Evolutionary conservation across 1,140 invertebrate genomes (phyloP).

Genomic region (Palaemon carinicauda): DNA sequence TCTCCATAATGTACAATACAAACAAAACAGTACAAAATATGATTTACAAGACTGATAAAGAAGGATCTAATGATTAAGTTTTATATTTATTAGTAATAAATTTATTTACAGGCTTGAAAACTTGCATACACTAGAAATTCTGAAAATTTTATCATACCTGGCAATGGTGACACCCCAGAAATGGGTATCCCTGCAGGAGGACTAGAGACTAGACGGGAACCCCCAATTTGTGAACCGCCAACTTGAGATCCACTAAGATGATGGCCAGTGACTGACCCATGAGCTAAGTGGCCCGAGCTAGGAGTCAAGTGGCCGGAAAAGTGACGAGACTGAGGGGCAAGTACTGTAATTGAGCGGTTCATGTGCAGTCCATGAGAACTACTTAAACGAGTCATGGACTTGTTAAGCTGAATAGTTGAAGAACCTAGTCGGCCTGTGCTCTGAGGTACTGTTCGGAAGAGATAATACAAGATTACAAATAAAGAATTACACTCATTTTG

Average conservation of each 20-base stretch:
- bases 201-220: conserved; percentile 60
- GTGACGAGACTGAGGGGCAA: conserved; percentile 41
- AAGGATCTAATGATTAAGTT: too few relatives aligned
- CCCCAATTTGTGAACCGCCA: conserved; percentile 48
- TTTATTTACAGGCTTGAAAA: neutral
- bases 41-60: too few relatives aligned
- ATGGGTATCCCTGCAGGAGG: conserved; percentile 60
- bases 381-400: conserved; percentile 81
- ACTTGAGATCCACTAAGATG: conserved; percentile 34
- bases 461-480: neutral
- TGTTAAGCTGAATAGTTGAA: conserved; percentile 76
- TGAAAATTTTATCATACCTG: conserved; percentile 60
- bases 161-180: conserved; percentile 68
- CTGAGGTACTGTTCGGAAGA: conserved; percentile 49
- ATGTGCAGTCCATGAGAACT: conserved; percentile 74
- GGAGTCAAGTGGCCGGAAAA: conserved; percentile 34
- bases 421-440: conserved; percentile 69
- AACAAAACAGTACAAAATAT: too few relatives aligned
- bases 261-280: conserved; percentile 17
- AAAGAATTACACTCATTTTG: neutral
- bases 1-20: too few relatives aligned
- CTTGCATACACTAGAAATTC: neutral
- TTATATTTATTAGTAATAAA: neutral
- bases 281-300: conserved; percentile 26
- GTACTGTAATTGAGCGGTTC: conserved; percentile 61